Percentiles rank a stretch among this genome's conserved stretches.
Evolutionary conservation across 2,797 vertebrate species (phyloP).

Genomic region (Neomorphus geoffroyi): DNA sequence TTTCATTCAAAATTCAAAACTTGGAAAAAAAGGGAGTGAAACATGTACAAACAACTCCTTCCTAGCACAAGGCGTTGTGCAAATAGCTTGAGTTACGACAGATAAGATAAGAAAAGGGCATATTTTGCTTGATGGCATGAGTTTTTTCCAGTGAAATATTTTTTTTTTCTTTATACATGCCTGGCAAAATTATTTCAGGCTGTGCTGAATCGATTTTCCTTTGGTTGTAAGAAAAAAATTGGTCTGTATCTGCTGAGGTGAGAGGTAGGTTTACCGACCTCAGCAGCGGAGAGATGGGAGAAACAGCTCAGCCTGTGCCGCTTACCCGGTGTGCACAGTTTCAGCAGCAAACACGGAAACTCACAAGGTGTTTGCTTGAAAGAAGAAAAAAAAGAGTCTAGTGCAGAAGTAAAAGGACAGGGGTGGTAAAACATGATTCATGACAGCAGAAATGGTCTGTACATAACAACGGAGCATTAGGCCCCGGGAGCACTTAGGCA

Average conservation of each 20-base stretch:
- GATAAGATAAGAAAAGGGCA: slow-evolving; percentile 70
- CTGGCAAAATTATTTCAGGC: not conserved
- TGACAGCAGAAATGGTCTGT: slow-evolving; percentile 69
- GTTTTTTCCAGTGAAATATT: not conserved
- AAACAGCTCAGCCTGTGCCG: not conserved
- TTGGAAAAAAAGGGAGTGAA: slow-evolving; percentile 60
- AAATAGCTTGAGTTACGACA: slow-evolving; percentile 60
- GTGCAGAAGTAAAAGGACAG: slow-evolving; percentile 22
- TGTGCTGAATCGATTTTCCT: not conserved
- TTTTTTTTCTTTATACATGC: not conserved
- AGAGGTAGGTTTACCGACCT: not conserved
- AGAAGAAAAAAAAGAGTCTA: not conserved
- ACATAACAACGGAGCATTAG: slow-evolving; percentile 79
- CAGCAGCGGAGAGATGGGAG: not conserved
- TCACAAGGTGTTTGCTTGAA: slow-evolving; percentile 9
- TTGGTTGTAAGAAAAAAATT: not conserved
- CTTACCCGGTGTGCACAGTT: not conserved
- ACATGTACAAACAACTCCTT: slow-evolving; percentile 69
- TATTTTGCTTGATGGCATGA: slow-evolving; percentile 56
- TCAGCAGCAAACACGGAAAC: slow-evolving; percentile 33
- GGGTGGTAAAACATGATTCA: slow-evolving; percentile 63
- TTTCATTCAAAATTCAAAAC: slow-evolving; percentile 50
- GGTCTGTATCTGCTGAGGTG: not conserved
- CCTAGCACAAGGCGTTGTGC: slow-evolving; percentile 68
- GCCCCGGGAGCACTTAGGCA: slow-evolving; percentile 75